A percentile compares a stretch with the other conserved stretches of the same genome.
These are phyloP conservation scores for Euspilapteryx auroguttella DNA, from an alignment of 2,888 invertebrate genomes.

Conservation along the genomic window DNA sequence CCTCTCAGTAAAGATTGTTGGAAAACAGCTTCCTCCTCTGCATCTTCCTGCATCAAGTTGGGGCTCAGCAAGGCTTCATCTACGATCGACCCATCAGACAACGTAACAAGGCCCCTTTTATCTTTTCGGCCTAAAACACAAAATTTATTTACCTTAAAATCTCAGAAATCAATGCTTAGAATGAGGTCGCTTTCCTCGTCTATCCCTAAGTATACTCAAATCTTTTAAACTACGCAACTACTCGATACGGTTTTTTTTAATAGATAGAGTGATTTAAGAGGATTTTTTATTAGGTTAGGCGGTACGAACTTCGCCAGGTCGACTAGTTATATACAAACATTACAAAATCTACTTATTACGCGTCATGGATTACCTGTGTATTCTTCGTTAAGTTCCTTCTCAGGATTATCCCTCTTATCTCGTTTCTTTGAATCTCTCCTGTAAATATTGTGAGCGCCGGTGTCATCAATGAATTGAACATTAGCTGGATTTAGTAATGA, in stretches of 20 bases:
- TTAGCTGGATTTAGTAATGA: constrained; percentile 60
- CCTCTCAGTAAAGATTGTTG: constrained; percentile 64
- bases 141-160: constrained; percentile 6
- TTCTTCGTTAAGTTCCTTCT: constrained; percentile 33
- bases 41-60: constrained; percentile 20
- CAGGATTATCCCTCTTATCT: constrained; percentile 50
- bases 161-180: background rate
- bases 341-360: no score
- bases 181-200: no score
- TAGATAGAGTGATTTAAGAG: no score
- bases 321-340: no score
- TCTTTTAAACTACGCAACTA: no score
- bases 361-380: constrained; percentile 23
- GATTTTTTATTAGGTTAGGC: no score
- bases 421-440: constrained; percentile 48
- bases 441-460: constrained; percentile 45
- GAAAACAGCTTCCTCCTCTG: constrained; percentile 34
- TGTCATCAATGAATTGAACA: constrained; percentile 65
- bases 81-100: constrained; percentile 69
- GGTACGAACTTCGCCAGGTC: no score
- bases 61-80: constrained; percentile 63
- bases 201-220: no score
- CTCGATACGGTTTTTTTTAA: no score
- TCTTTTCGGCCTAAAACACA: constrained; percentile 46
- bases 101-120: constrained; percentile 67